A percentile compares a stretch with the other conserved stretches of the same genome.
Evolutionary conservation across 2,113 vertebrate species (phyloP).

Genomic region (Apodemus sylvaticus): DNA sequence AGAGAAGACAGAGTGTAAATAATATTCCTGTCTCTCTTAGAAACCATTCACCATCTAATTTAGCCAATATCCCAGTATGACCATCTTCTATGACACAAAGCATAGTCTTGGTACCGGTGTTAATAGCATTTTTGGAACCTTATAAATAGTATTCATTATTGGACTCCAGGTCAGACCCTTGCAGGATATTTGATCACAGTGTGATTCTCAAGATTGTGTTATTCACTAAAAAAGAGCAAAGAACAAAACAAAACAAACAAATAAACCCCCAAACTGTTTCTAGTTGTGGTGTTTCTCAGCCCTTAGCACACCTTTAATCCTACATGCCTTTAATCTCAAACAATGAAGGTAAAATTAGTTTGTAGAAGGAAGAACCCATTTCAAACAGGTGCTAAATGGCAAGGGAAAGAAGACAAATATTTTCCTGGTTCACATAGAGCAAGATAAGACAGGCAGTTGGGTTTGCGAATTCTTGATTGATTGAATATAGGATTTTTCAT

Average conservation of each 20-base stretch:
- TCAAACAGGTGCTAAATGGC: neutral
- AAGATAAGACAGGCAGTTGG: neutral
- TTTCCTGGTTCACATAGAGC: neutral
- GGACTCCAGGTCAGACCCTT: neutral
- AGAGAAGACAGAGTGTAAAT: neutral
- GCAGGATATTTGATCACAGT: too few species aligned
- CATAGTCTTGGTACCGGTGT: too few species aligned
- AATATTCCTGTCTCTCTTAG: neutral
- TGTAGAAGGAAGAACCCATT: too few species aligned
- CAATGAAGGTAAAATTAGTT: too few species aligned
- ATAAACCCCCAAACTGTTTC: too few species aligned
- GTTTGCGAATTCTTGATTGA: neutral
- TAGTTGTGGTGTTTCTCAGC: too few species aligned
- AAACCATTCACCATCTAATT: neutral
- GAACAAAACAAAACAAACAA: too few species aligned
- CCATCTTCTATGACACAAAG: neutral
- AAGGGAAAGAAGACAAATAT: neutral
- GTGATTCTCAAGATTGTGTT: too few species aligned
- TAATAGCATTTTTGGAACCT: neutral
- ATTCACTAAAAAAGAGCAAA: too few species aligned
- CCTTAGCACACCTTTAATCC: too few species aligned
- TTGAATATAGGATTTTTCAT: neutral
- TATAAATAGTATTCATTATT: neutral
- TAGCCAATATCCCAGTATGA: fast-evolving
- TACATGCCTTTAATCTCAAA: too few species aligned